Evolutionary conservation across 1,140 invertebrate species (phyloP), one percentile per base, ranked within the genome.

Genomic region (Drosophila kohkoa): DNA sequence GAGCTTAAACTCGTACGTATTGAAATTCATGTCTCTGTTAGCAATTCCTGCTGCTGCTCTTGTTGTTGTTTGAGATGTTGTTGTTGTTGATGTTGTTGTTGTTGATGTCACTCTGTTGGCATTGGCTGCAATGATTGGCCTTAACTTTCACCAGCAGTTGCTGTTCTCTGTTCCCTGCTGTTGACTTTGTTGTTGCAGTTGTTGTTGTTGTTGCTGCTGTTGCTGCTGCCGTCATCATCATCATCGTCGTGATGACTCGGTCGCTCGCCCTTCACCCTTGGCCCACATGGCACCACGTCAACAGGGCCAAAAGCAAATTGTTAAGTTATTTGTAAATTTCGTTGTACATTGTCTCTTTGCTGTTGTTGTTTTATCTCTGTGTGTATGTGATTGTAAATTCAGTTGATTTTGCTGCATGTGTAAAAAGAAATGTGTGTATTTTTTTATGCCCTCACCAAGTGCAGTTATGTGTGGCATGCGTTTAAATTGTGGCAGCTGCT

Each of bases 281-380:
- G 63, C 64, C 54, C 20, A 45, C 49, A 51, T 69, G 48, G 55
- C 73, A 63, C 30, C 55, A 73, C 69, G 70, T 65, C 75, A 81
- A 78, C 71, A 81, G 75, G 79, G 79, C 82, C 68, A 82, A 82
- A 79, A 86, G 82, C 82, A 86, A 86, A 86, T 86, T 86, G 82
- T 86, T 86, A 86, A 86, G 75, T 87, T 86, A 86, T 86, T 86
- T 86, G 82, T 86, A 87, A 86, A 87, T 82, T 85, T 85, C 75
- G 68, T 62, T 81, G 77, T 81, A 68, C 74, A 55, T 55, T 73
- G 79, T 45, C 73, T 64, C 45, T 16, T 35, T 64, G 35, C 20
- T 20, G 7, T 45, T 59, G 63, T 58, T 65, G 41, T 28, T 10
- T 46, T 46, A 13, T 30, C 25, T 13, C 35, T 60, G n/a, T 48